Conservation (phyloP, 2,888 invertebrate species). For the Drosophila maculinotata region DNA sequence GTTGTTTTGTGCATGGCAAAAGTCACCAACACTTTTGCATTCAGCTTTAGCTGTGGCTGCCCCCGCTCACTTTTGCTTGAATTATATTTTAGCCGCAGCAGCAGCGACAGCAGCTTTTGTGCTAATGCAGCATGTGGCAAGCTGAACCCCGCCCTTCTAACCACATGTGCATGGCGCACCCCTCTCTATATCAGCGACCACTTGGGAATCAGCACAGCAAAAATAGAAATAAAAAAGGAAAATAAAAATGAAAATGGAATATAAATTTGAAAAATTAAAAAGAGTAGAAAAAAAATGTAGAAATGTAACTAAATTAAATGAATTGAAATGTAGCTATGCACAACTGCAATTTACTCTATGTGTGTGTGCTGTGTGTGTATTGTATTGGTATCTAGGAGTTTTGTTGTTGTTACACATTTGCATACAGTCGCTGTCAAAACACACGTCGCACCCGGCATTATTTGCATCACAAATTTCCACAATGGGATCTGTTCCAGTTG, state of each 20-base stretch:
- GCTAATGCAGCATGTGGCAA: constrained; percentile 60
- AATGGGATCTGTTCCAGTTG: neutral
- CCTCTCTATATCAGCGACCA: constrained; percentile 29
- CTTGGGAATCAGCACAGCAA: constrained; percentile 53
- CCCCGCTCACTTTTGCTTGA: constrained; percentile 47
- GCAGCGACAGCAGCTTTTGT: constrained; percentile 39
- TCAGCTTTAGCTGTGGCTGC: constrained; percentile 42
- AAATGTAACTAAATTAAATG: constrained; percentile 75
- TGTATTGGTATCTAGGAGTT: constrained; percentile 8
- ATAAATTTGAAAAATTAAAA: constrained; percentile 68
- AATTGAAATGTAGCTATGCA: constrained; percentile 55
- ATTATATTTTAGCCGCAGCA: constrained; percentile 49
- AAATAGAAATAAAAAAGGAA: constrained; percentile 19
- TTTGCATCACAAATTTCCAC: constrained; percentile 39
- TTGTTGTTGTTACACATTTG: constrained; percentile 35
- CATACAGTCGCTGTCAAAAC: constrained; percentile 49
- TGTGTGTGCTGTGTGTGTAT: constrained; percentile 17
- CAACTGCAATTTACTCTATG: constrained; percentile 7
- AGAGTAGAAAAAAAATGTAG: constrained; percentile 32
- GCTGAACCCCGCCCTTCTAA: constrained; percentile 3
- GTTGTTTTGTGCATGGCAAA: constrained; percentile 54
- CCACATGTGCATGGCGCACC: constrained; percentile 1
- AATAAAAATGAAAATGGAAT: constrained; percentile 68
- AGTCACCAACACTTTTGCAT: constrained; percentile 58
- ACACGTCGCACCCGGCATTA: no score